Evolutionary conservation across 23 tunicate species (phyloP), one percentile per base, ranked within the genome.

Genomic region (Ascidia mentula): DNA sequence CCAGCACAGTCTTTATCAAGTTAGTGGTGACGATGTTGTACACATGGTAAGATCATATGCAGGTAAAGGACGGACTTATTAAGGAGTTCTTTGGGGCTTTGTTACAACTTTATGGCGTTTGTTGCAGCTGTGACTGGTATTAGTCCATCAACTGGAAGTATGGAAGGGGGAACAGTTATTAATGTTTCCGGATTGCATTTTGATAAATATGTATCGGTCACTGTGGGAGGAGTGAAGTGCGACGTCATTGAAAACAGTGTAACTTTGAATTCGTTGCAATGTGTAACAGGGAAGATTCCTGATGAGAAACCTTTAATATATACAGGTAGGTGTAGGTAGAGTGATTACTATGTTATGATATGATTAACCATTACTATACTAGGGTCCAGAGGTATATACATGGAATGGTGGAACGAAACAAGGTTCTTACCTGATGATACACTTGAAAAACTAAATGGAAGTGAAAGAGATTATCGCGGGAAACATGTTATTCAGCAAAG

Each of bases 21-120:
- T 76, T 36, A 83, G 71, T 75, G 87, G 80, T 32, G 75, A 59
- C 15, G 78, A 83, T 46, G 32, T 31, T 24, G 87, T 83, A 6
- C 77, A 83, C 46, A 83, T 75, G 35, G 59, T 83, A 18, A 80
- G 75, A 45, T 74, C 87, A 8, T 83, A 72, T 75, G 87, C 87
- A 34, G 87, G 87, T 83, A 45, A 72, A n/a, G n/a, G n/a, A n/a
- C n/a, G n/a, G n/a, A n/a, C n/a, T n/a, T n/a, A n/a, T n/a, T n/a
- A n/a, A n/a, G n/a, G n/a, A n/a, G n/a, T n/a, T n/a, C n/a, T n/a
- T n/a, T n/a, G n/a, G n/a, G n/a, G n/a, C n/a, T n/a, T n/a, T n/a
- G n/a, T n/a, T n/a, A n/a, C n/a, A n/a, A n/a, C n/a, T n/a, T n/a
- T n/a, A n/a, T n/a, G n/a, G n/a, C n/a, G n/a, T n/a, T n/a, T n/a